These are phyloP conservation scores for Poeciliopsis presidionis DNA, from an alignment of 2,797 vertebrate species.

Conservation along the genomic window DNA sequence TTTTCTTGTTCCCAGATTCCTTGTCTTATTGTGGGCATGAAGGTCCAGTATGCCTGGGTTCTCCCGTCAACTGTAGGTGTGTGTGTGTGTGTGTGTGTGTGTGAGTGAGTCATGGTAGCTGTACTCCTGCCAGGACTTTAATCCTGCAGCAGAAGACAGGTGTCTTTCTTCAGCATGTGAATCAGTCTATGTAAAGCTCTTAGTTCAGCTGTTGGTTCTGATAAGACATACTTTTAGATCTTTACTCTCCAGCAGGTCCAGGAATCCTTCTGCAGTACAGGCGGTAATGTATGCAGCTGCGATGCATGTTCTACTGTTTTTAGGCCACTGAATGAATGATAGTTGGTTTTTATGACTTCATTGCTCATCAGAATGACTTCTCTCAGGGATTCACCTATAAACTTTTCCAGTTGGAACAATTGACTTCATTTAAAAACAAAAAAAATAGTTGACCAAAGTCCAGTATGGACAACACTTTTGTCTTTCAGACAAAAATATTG, in stretches of 20 bases:
- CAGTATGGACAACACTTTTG: neutral
- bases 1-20: constrained; percentile 12
- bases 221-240: neutral
- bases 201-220: neutral
- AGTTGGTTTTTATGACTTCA: neutral
- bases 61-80: constrained; percentile 38
- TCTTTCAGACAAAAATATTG: neutral
- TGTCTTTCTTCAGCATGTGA: constrained; percentile 14
- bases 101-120: constrained; percentile 57
- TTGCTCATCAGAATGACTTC: neutral
- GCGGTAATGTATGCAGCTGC: neutral
- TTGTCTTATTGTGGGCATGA: constrained; percentile 18
- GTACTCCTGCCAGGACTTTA: constrained; percentile 41
- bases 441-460: constrained; percentile 7
- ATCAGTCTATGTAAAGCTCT: constrained; percentile 25
- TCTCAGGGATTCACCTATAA: neutral
- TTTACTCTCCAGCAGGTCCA: neutral
- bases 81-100: neutral
- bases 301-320: neutral
- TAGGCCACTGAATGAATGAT: neutral
- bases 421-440: too few relatives aligned
- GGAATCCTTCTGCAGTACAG: neutral
- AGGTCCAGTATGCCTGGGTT: constrained; percentile 36
- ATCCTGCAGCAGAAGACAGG: constrained; percentile 38
- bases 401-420: neutral